Base-by-base conservation (phyloP, 2,797 vertebrate genomes). In the Cyprinodon diabolis region DNA sequence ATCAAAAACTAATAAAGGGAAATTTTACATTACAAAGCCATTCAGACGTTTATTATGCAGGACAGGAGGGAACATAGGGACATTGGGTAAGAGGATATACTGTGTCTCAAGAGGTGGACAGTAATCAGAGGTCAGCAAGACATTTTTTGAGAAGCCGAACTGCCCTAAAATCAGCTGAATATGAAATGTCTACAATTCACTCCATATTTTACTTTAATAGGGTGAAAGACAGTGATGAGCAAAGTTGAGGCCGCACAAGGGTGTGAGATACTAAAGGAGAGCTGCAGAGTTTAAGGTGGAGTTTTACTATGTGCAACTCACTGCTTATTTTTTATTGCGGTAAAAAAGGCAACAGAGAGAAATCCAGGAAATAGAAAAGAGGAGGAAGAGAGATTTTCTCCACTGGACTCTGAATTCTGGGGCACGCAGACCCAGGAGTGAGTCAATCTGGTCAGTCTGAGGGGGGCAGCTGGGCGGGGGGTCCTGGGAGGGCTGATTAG, bases 401-500 rank as follows among this genome's bases (percentile, higher is more conserved):
- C 88, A 90, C 89, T 90, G 90, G 92, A 94, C 91, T 92, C 90
- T 90, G 88, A 90, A 93, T 93, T 93, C 91, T 93, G 89, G 92
- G 93, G 89, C 93, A 93, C 87, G 88, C 87, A 87, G 89, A 91
- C 92, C 92, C 93, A 93, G 89, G 93, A 94, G 94, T 93, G 91
- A 92, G 93, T 94, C 93, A 95, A 94, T 94, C 92, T 93, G 90
- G 90, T 82, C 30, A 54, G 88, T 91, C 87, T 89, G 81, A 89
- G 90, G 92, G 89, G 88, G 86, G 88, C 57, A 72, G 84, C 84
- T 43, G 86, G 90, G 92, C 86, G 84, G 92, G 92, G 91, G 93
- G 90, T 94, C 94, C 94, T 94, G 51, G 85, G 94, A 94, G 94
- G 94, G 93, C 93, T 95, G 94, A 95, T 95, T 94, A 95, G 94